phyloP scores from a whole-genome alignment of 1,140 invertebrate genomes.

The Orussus abietinus region DNA sequence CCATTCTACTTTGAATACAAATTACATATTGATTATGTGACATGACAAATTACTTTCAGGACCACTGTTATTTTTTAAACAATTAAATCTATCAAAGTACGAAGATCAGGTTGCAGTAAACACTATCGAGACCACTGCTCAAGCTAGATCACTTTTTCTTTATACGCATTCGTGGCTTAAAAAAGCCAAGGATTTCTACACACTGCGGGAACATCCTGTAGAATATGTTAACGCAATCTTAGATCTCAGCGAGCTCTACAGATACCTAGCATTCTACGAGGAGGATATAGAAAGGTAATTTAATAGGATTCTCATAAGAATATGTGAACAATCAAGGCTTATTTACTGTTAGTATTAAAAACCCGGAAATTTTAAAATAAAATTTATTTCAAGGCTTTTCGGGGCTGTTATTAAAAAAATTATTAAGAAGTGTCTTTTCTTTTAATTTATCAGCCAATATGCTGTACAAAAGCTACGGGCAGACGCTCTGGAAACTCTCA shows the following conservation, averaged over 20 bases:
- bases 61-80: conserved; percentile 50
- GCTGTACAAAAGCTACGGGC: conserved; percentile 67
- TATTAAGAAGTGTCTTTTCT: not conserved
- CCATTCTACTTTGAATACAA: no score
- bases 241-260: conserved; percentile 67
- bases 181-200: conserved; percentile 64
- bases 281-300: conserved; percentile 59
- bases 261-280: conserved; percentile 68
- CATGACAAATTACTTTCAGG: conserved; percentile 7
- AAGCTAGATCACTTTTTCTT: conserved; percentile 61
- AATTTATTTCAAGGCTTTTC: not conserved
- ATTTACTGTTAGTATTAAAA: not conserved
- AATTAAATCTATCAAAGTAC: conserved; percentile 54
- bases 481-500: conserved; percentile 62
- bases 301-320: not conserved
- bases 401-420: not conserved
- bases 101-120: conserved; percentile 61
- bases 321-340: not conserved
- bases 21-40: not conserved
- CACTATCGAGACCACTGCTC: conserved; percentile 54
- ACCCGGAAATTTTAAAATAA: not conserved
- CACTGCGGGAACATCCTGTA: conserved; percentile 63
- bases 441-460: conserved; percentile 54
- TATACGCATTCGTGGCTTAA: conserved; percentile 64
- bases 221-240: conserved; percentile 67